Evolutionary conservation across 2,113 vertebrate genomes (phyloP), one percentile per base, ranked within the genome.

Genomic region (Callospermophilus lateralis): DNA sequence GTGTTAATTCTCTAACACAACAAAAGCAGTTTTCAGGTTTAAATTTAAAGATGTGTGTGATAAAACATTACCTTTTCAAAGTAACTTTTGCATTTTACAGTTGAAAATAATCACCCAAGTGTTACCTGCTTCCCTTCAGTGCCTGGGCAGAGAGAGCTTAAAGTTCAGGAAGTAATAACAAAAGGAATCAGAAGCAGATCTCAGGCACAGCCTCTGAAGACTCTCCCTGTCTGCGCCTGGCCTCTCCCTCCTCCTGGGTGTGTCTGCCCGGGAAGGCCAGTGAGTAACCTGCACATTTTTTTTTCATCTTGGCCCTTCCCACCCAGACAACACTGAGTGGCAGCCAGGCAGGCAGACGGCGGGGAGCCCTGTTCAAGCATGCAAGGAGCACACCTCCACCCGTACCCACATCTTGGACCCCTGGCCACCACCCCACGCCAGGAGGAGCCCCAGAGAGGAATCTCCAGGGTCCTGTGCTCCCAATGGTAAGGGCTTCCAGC

Each of bases 211-310:
- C 34, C 74, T 92, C 93, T 3, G 67, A 91, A 91, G 97, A 93
- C 63, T 95, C 96, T 97, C 89, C 89, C 65, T 67, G 89, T 93
- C 84, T 34, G 79, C 2, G 34, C 85, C 30, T 73, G 0, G 95
- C 90, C 73, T 96, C 95, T 93, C 97, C 96, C 95, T 97, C 93
- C 93, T 96, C 90, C 65, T 42, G 98, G 98, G 98, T 97, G 98
- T 97, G 98, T 97, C 98, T 2, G 93, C 86, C 97, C 42, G 94
- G 97, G 95, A 98, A 98, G 96, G 94, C 97, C 96, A 90, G 97
- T 97, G 98, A 98, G 96, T 79, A 98, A 99, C 99, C 98, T 99
- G 98, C 97, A 28, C 89, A 16, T 81, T 92, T 94, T 84, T 93
- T 90, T 93, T 95, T 51, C 17, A 4, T 76, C 37, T 86, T 87